phyloP scores from a whole-genome alignment of 2,888 invertebrate genomes.

The Pyrocoelia pectoralis region DNA sequence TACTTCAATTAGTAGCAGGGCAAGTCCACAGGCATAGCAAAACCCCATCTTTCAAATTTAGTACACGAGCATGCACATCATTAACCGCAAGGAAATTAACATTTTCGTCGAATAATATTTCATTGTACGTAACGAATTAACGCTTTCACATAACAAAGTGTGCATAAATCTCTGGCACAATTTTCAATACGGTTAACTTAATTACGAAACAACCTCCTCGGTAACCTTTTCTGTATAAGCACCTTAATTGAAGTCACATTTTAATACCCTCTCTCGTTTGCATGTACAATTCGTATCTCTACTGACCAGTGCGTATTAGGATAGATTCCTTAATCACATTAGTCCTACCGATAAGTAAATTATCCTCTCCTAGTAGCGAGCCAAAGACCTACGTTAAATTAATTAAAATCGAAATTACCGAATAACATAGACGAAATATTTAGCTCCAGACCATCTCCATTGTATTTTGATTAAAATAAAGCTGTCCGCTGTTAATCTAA shows the following conservation, averaged over 20 bases:
- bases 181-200: neutral
- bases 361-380: constrained; percentile 23
- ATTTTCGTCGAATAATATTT: neutral
- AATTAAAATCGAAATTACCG: constrained; percentile 26
- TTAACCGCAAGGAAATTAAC: too few species aligned
- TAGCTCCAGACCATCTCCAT: too few species aligned
- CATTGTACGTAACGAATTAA: neutral
- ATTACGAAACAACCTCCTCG: neutral
- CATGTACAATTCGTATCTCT: constrained; percentile 24
- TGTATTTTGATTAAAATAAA: constrained; percentile 10
- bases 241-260: constrained; percentile 1
- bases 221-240: neutral
- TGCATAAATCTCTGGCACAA: neutral
- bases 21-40: too few species aligned
- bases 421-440: constrained; percentile 12
- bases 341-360: constrained; percentile 31
- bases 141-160: neutral
- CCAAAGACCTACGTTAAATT: constrained; percentile 20
- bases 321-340: constrained; percentile 27
- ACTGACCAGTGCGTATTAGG: constrained; percentile 24
- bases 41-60: too few species aligned
- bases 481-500: constrained; percentile 12
- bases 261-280: constrained; percentile 16
- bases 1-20: too few species aligned
- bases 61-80: too few species aligned